Conservation (phyloP, 2,797 vertebrate genomes). For the Sphaeramia orbicularis region DNA sequence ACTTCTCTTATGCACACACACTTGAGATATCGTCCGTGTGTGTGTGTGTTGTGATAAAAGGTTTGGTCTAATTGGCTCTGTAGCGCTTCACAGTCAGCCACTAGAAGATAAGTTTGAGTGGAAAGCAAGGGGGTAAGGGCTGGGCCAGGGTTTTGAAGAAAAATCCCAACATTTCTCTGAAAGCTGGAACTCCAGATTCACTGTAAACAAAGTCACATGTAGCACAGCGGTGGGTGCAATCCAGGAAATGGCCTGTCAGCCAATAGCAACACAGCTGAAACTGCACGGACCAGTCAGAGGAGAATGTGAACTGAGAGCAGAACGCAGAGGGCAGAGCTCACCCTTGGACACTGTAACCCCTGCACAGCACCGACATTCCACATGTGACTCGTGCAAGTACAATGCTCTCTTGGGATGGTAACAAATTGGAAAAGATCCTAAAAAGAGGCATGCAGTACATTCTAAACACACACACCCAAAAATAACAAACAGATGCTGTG, state of each 20-base stretch:
- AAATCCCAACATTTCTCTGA: conserved; percentile 5
- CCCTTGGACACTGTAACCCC: conserved; percentile 65
- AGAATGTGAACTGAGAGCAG: not conserved
- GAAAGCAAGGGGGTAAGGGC: not conserved
- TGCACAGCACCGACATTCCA: conserved; percentile 20
- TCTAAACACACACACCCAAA: conserved; percentile 10
- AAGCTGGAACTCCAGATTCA: conserved; percentile 28
- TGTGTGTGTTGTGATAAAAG: not conserved
- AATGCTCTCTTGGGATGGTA: conserved; percentile 24
- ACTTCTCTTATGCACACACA: conserved; percentile 31
- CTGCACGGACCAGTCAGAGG: conserved; percentile 30
- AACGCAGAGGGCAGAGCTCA: conserved; percentile 43
- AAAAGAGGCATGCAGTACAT: conserved; percentile 25
- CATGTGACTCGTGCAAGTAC: conserved; percentile 69
- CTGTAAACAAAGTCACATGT: conserved; percentile 59
- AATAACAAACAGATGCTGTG: conserved; percentile 1
- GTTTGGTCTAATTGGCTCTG: conserved; percentile 9
- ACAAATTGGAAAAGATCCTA: conserved; percentile 34
- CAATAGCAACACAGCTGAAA: conserved; percentile 28
- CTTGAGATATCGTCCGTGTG: conserved; percentile 4
- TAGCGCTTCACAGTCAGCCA: not conserved
- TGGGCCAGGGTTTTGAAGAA: not conserved
- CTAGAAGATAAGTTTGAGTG: not conserved
- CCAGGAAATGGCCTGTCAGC: conserved; percentile 25
- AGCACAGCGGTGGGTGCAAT: conserved; percentile 1